Conservation (phyloP, 2,888 invertebrate species). For the Leptodirus hochenwartii region DNA sequence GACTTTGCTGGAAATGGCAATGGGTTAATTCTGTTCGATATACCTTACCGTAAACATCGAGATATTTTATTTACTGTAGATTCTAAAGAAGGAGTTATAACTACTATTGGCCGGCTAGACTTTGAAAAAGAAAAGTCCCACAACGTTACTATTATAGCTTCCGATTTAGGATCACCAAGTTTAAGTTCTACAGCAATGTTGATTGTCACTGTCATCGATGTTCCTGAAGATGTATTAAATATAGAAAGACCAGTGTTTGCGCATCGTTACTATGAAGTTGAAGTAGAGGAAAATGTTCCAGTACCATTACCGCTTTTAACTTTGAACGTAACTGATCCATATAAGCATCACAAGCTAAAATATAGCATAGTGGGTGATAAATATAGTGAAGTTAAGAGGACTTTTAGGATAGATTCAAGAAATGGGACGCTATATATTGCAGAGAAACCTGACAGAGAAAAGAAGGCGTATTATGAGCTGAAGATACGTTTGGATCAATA, state of each 20-base stretch:
- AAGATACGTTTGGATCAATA: constrained; percentile 34
- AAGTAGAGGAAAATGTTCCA: constrained; percentile 63
- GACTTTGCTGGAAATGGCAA: constrained; percentile 79
- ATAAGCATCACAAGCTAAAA: constrained; percentile 41
- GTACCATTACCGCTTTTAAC: constrained; percentile 58
- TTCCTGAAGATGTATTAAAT: constrained; percentile 33
- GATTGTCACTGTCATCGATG: constrained; percentile 45
- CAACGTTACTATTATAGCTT: constrained; percentile 65
- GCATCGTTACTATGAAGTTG: constrained; percentile 54
- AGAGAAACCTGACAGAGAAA: constrained; percentile 57
- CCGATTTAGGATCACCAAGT: constrained; percentile 71
- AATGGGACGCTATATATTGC: constrained; percentile 60
- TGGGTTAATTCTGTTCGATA: constrained; percentile 60
- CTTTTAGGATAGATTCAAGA: constrained; percentile 56
- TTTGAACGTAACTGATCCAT: constrained; percentile 53
- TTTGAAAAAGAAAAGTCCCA: constrained; percentile 47
- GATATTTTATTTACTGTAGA: constrained; percentile 59
- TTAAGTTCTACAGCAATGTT: constrained; percentile 60
- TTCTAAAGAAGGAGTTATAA: constrained; percentile 67
- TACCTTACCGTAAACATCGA: constrained; percentile 44
- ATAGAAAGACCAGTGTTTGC: constrained; percentile 25
- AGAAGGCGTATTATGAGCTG: constrained; percentile 41
- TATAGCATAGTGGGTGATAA: constrained; percentile 45
- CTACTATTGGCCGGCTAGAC: constrained; percentile 53
- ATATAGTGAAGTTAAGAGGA: constrained; percentile 33